phyloP scores from a whole-genome alignment of 2,797 vertebrate species.

The Sciurus vulgaris region DNA sequence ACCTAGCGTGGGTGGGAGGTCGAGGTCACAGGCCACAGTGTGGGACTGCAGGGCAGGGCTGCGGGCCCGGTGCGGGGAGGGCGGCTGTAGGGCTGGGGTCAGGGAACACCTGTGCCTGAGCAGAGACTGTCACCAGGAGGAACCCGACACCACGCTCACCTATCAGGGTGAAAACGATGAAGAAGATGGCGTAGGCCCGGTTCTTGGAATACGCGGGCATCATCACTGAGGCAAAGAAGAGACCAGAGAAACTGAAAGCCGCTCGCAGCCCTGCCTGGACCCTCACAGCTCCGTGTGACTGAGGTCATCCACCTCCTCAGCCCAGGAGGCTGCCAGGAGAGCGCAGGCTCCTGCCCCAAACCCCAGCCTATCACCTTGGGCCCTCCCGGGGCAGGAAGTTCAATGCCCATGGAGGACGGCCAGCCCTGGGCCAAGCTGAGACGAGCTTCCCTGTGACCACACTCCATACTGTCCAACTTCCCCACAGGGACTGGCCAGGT shows the following conservation, averaged over 20 bases:
- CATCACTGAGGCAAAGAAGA: slow-evolving; percentile 92
- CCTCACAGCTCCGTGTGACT: rapidly evolving
- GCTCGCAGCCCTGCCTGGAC: background rate
- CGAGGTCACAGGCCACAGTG: background rate
- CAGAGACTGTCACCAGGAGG: background rate
- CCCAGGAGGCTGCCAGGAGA: background rate
- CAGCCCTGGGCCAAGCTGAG: rapidly evolving
- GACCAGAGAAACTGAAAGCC: rapidly evolving
- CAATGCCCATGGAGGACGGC: rapidly evolving
- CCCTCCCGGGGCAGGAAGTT: rapidly evolving
- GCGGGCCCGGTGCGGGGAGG: background rate
- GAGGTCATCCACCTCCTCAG: rapidly evolving
- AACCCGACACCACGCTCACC: slow-evolving; percentile 88
- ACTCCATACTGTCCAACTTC: background rate
- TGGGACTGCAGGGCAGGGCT: background rate
- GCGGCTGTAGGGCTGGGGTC: background rate
- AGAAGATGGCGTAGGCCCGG: slow-evolving; percentile 94
- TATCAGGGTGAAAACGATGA: slow-evolving; percentile 94
- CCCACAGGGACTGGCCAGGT: rapidly evolving
- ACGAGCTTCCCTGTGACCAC: background rate
- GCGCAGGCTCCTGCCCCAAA: background rate
- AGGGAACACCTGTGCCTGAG: background rate
- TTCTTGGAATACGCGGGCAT: slow-evolving; percentile 94
- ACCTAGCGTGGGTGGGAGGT: rapidly evolving
- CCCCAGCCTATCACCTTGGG: rapidly evolving